Evolutionary conservation across 1,140 invertebrate species (phyloP).

Genomic region (Vanessa atalanta): DNA sequence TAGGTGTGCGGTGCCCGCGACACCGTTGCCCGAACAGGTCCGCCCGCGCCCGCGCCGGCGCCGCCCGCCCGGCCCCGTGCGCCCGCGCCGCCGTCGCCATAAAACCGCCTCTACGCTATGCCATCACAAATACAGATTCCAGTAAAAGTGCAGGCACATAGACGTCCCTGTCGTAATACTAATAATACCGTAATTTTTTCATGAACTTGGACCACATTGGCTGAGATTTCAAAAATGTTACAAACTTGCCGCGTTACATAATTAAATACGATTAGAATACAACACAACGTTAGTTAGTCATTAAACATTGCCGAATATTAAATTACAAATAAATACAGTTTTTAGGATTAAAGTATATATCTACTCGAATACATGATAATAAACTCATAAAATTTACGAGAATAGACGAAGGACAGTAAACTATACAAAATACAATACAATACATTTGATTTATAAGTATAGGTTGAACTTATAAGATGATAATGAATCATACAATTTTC

Average conservation of each 20-base stretch:
- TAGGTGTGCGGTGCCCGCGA: slow-evolving; percentile 68
- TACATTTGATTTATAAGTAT: too few relatives aligned
- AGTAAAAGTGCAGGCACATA: slow-evolving; percentile 73
- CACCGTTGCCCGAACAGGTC: slow-evolving; percentile 80
- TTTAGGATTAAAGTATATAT: too few relatives aligned
- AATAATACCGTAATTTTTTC: slow-evolving; percentile 41
- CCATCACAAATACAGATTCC: slow-evolving; percentile 65
- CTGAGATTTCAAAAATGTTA: not conserved
- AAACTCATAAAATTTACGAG: too few relatives aligned
- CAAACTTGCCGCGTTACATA: not conserved
- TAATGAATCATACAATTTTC: slow-evolving; percentile 43
- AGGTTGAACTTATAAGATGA: not conserved
- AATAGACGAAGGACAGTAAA: too few relatives aligned
- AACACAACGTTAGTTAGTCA: too few relatives aligned
- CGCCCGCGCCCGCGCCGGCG: slow-evolving; percentile 69
- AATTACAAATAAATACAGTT: too few relatives aligned
- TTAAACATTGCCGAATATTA: too few relatives aligned
- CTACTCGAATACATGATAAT: too few relatives aligned
- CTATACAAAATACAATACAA: not conserved
- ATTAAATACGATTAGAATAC: not conserved
- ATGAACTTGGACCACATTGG: slow-evolving; percentile 32
- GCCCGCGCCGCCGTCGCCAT: slow-evolving; percentile 41
- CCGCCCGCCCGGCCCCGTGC: slow-evolving; percentile 52
- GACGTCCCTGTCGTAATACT: slow-evolving; percentile 44
- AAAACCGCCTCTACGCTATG: slow-evolving; percentile 41